Base-by-base conservation (phyloP, 1,140 invertebrate species). In the Grapholita molesta region DNA sequence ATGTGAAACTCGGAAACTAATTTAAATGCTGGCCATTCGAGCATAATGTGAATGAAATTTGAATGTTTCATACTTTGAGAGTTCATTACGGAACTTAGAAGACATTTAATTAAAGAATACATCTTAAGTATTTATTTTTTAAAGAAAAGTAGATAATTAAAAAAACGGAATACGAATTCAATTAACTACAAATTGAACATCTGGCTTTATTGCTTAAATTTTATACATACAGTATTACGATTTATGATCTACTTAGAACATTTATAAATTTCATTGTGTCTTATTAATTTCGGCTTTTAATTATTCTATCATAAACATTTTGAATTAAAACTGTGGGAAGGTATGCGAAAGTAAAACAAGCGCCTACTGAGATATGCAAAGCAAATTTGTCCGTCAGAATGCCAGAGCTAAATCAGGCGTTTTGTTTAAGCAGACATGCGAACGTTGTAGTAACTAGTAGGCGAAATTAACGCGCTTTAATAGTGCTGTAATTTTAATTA, bases 351-450 rank as follows among this genome's bases (percentile, higher is more conserved):
- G 18, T 30, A 15, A 28, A 61, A 32, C 24, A 57, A 61, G 25
- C 55, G 24, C 55, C 55, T 61, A 21, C 24, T 61, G 15, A 61
- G 32, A 61, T 61, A 30, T 61, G 23, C 8, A 61, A 30, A 6
- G 55, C 55, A 61, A 61, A 61, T 61, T 61, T 15, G 25, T 61
- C n/a, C 55, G 28, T 15, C n/a, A 30, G n/a, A 61, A n/a, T 12
- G 24, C 25, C 9, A 30, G n/a, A 32, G 5, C 5, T 5, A 15
- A 25, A 61, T 32, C 55, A 28, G 55, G 55, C 25, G 18, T 21
- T 8, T 4, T 18, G 18, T 6, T 5, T 48, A 2, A 42, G 15
- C 3, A 35, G 12, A 21, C 11, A 9, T 30, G 7, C 35, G 5
- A 38, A 15, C n/a, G n/a, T n/a, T n/a, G n/a, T n/a, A n/a, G n/a